A percentile compares a stretch with the other conserved stretches of the same genome.
Conservation (phyloP, 1,140 invertebrate species). For the Drosophila fuyamai region DNA sequence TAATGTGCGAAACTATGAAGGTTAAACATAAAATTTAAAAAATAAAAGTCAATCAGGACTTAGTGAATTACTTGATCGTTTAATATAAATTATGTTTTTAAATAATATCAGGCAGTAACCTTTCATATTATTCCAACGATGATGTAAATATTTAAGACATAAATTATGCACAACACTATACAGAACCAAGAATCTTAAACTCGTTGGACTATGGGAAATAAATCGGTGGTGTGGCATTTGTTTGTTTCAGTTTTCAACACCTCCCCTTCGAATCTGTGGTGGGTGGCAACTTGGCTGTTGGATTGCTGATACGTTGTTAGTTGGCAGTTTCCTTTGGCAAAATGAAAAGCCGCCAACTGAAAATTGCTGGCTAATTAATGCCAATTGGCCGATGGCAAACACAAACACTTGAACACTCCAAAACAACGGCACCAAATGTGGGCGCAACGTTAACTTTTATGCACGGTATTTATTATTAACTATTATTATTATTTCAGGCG, state of each 20-base stretch:
- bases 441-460: constrained; percentile 54
- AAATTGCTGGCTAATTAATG: constrained; percentile 60
- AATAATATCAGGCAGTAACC: no score
- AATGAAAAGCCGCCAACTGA: constrained; percentile 59
- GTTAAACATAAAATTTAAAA: no score
- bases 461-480: constrained; percentile 57
- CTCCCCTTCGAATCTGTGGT: constrained; percentile 7
- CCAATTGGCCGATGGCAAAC: constrained; percentile 53
- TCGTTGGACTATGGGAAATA: constrained; percentile 28
- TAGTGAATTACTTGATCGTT: no score
- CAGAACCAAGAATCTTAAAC: constrained; percentile 13
- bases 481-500: constrained; percentile 71
- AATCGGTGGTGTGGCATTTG: constrained; percentile 43
- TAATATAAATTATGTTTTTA: no score
- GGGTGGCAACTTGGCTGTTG: constrained; percentile 45
- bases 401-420: constrained; percentile 25
- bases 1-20: no score
- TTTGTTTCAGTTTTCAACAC: constrained; percentile 47
- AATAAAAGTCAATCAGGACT: no score
- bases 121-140: not conserved
- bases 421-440: constrained; percentile 28
- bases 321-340: constrained; percentile 55
- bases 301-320: constrained; percentile 22
- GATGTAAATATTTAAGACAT: not conserved
- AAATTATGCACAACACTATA: constrained; percentile 8